Evolutionary conservation across 2,797 vertebrate genomes (phyloP).

Genomic region (Neostethus bicornis): DNA sequence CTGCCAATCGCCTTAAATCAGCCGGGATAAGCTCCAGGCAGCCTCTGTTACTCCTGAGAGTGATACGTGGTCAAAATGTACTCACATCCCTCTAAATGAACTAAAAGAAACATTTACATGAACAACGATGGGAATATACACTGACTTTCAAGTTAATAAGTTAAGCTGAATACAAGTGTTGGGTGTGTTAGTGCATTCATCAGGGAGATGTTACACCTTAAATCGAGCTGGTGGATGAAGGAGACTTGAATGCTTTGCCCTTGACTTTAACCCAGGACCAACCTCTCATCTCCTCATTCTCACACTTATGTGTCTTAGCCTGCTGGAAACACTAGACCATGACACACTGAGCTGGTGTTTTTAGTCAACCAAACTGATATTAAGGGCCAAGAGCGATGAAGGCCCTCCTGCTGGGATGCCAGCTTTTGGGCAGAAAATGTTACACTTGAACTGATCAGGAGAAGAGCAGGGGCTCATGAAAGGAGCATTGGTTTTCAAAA

Average conservation of each 20-base stretch:
- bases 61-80: no score
- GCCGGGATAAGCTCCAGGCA: no score
- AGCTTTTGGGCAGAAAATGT: background rate
- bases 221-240: conserved; percentile 60
- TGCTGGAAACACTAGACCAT: conserved; percentile 36
- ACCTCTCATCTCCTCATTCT: conserved; percentile 55
- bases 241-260: conserved; percentile 70
- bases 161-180: conserved; percentile 33
- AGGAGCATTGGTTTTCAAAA: no score
- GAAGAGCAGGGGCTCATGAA: no score
- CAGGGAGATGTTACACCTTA: conserved; percentile 55
- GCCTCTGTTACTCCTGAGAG: no score
- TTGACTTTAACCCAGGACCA: conserved; percentile 72
- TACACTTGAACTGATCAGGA: background rate
- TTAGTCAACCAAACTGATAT: conserved; percentile 25
- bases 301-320: conserved; percentile 51
- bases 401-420: background rate
- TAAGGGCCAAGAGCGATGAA: background rate
- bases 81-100: conserved; percentile 24
- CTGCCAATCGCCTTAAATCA: no score
- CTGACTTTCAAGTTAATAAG: conserved; percentile 6
- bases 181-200: conserved; percentile 59
- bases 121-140: conserved; percentile 45
- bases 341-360: conserved; percentile 49
- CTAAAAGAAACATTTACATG: conserved; percentile 20